Conservation (phyloP, 2,888 invertebrate genomes). For the Nudaria mundana region DNA sequence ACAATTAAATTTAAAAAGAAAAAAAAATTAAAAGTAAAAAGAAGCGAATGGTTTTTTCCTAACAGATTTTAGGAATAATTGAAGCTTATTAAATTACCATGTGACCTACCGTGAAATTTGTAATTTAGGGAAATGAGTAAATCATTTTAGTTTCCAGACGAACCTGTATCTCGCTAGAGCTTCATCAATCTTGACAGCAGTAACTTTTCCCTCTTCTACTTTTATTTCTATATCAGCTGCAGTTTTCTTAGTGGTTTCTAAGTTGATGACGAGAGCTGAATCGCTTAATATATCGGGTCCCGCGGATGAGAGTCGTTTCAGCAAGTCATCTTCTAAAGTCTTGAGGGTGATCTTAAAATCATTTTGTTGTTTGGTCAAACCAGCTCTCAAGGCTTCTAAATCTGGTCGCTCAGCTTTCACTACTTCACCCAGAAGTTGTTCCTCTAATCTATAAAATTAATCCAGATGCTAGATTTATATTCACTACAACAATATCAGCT, state of each 20-base stretch:
- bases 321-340: constrained; percentile 93
- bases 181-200: constrained; percentile 93
- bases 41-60: no score
- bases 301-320: constrained; percentile 92
- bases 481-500: no score
- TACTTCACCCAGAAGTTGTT: constrained; percentile 95
- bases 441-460: constrained; percentile 87
- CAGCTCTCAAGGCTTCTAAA: constrained; percentile 89
- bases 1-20: no score
- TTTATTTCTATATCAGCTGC: constrained; percentile 94
- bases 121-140: no score
- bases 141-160: no score
- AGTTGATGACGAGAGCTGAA: constrained; percentile 93
- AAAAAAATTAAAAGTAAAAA: no score
- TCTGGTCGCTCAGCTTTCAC: constrained; percentile 96
- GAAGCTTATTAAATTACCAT: no score
- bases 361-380: constrained; percentile 95
- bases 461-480: no score
- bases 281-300: constrained; percentile 96
- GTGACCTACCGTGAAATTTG: no score
- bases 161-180: constrained; percentile 92
- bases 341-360: constrained; percentile 96
- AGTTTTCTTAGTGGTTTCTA: constrained; percentile 96
- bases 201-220: constrained; percentile 92
- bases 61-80: no score